Percentiles rank a stretch among this genome's conserved stretches.
Conservation (phyloP, 2,888 invertebrate species). For the Ligdia adustata region DNA sequence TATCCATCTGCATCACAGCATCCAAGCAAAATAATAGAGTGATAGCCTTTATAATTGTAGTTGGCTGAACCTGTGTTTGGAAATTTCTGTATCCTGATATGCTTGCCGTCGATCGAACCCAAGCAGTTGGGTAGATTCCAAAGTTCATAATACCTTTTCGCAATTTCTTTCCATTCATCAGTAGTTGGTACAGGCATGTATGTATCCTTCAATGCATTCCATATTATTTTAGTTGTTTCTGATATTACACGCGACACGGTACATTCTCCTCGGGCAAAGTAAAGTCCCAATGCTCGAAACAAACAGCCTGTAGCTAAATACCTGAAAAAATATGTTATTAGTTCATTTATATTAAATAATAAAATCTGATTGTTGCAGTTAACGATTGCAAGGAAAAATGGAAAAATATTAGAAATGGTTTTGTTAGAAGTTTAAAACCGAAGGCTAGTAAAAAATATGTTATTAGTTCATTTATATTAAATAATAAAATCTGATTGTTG, state of each 20-base stretch:
- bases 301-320: constrained; percentile 9
- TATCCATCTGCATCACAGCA: constrained; percentile 20
- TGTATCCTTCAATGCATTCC: too few species aligned
- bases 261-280: constrained; percentile 24
- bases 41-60: constrained; percentile 22
- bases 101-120: constrained; percentile 25
- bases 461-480: too few species aligned
- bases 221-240: constrained; percentile 22
- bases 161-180: constrained; percentile 13
- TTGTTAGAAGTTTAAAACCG: too few species aligned
- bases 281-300: constrained; percentile 5
- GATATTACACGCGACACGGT: constrained; percentile 17
- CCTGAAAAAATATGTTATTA: constrained; percentile 7
- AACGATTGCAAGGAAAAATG: too few species aligned
- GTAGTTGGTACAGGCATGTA: constrained; percentile 16
- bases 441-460: too few species aligned
- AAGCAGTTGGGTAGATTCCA: constrained; percentile 20
- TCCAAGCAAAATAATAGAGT: constrained; percentile 22
- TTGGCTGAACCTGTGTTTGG: constrained; percentile 19
- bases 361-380: too few species aligned
- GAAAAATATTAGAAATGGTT: too few species aligned
- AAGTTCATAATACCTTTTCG: constrained; percentile 26
- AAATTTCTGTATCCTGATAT: constrained; percentile 22
- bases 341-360: constrained; percentile 10
- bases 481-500: constrained; percentile 9